Evolutionary conservation across 2,888 invertebrate species (phyloP).

Genomic region (Morpho achilles): DNA sequence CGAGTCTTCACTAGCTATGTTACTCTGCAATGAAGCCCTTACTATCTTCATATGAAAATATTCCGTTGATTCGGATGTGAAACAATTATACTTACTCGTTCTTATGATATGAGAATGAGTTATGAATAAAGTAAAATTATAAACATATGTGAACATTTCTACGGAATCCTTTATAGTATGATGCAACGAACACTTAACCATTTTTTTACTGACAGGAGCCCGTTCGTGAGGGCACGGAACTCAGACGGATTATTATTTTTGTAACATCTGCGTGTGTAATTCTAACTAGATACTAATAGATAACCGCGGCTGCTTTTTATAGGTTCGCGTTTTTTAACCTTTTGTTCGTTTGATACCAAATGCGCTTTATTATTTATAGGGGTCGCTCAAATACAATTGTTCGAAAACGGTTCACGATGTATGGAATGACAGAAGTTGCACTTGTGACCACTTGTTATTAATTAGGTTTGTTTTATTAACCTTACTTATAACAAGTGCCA

Average conservation of each 20-base stretch:
- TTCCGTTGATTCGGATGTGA: too few species aligned
- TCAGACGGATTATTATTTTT: constrained; percentile 64
- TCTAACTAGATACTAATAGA: constrained; percentile 78
- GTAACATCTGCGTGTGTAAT: constrained; percentile 72
- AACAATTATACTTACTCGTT: too few species aligned
- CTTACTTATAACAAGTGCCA: constrained; percentile 45
- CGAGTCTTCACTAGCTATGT: too few species aligned
- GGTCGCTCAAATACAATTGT: constrained; percentile 45
- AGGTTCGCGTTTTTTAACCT: constrained; percentile 64
- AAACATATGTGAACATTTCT: neutral
- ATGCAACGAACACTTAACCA: neutral
- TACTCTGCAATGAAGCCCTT: too few species aligned
- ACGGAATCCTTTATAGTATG: neutral
- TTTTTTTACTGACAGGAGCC: constrained; percentile 21
- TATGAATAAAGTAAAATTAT: too few species aligned
- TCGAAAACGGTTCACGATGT: constrained; percentile 32
- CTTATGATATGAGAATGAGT: too few species aligned
- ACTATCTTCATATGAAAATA: too few species aligned
- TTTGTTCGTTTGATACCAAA: constrained; percentile 65
- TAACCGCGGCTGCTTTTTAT: constrained; percentile 77
- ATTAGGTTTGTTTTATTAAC: constrained; percentile 58
- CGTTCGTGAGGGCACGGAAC: constrained; percentile 32
- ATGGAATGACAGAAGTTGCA: constrained; percentile 63
- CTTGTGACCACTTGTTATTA: constrained; percentile 71
- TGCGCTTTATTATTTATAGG: constrained; percentile 73